phyloP scores from a whole-genome alignment of 2,888 invertebrate genomes.

The Lasius fuliginosus region DNA sequence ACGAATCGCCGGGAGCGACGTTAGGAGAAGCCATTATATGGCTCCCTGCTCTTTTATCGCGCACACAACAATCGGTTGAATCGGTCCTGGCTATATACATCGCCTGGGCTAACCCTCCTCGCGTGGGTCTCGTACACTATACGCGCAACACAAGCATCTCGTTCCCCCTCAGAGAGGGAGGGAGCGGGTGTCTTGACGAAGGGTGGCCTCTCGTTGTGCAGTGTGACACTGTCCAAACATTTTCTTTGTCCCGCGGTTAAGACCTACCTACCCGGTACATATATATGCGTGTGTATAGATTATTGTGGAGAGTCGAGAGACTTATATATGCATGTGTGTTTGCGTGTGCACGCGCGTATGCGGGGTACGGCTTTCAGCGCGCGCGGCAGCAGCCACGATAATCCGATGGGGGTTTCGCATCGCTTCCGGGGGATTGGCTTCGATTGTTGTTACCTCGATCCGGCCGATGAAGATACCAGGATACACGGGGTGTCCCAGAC shows the following conservation, averaged over 20 bases:
- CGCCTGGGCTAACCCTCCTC: constrained; percentile 49
- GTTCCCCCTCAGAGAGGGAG: constrained; percentile 21
- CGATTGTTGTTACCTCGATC: constrained; percentile 75
- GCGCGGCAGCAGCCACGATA: constrained; percentile 78
- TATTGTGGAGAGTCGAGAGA: constrained; percentile 77
- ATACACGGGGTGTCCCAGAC: constrained; percentile 62
- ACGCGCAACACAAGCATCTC: constrained; percentile 45
- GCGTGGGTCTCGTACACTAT: neutral
- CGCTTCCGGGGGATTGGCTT: constrained; percentile 80
- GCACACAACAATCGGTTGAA: constrained; percentile 75
- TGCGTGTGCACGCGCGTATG: neutral
- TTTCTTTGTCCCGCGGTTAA: constrained; percentile 86
- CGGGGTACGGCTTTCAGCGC: constrained; percentile 75
- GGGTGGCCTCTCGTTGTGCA: constrained; percentile 78
- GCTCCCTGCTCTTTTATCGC: constrained; percentile 77
- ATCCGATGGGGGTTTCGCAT: constrained; percentile 82
- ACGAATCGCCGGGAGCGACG: constrained; percentile 61
- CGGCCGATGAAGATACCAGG: constrained; percentile 76
- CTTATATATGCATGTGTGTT: constrained; percentile 60
- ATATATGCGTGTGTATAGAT: constrained; percentile 77
- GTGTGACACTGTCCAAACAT: constrained; percentile 86
- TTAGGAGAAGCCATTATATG: constrained; percentile 69
- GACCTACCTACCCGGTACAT: constrained; percentile 81
- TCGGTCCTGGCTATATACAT: constrained; percentile 51
- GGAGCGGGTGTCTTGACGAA: constrained; percentile 76